These are phyloP conservation scores for Eupithecia subfuscata DNA, from an alignment of 2,888 invertebrate species.

Conservation along the genomic window DNA sequence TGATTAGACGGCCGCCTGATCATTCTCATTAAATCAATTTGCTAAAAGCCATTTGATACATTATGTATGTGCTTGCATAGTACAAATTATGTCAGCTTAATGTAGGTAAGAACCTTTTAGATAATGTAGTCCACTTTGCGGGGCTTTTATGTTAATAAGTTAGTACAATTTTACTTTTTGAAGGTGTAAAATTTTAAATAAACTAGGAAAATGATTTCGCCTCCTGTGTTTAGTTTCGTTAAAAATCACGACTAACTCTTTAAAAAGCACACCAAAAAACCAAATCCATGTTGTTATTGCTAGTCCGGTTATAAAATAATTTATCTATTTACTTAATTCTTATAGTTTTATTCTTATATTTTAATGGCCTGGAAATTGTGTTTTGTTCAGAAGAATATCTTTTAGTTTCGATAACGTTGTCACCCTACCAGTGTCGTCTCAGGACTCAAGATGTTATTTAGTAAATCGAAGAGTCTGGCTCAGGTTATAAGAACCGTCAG, in stretches of 20 bases:
- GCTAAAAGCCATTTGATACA: slow-evolving; percentile 28
- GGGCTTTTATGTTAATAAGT: neutral
- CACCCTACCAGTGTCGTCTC: slow-evolving; percentile 28
- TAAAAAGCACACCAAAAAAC: neutral
- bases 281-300: neutral
- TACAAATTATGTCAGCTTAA: neutral
- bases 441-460: slow-evolving; percentile 55
- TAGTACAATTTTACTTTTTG: neutral
- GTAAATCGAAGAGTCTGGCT: slow-evolving; percentile 50
- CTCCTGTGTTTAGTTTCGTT: neutral
- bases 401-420: neutral
- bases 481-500: slow-evolving; percentile 15
- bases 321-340: neutral
- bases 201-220: neutral
- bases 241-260: neutral
- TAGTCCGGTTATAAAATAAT: neutral
- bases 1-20: slow-evolving; percentile 35
- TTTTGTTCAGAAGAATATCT: neutral
- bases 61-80: slow-evolving; percentile 13
- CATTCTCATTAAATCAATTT: slow-evolving; percentile 33
- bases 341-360: too few relatives aligned
- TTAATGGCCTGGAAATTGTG: neutral
- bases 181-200: neutral
- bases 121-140: neutral
- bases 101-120: neutral